Evolutionary conservation across 1,140 invertebrate genomes (phyloP), one percentile per base, ranked within the genome.

Genomic region (Nautilus pompilius): DNA sequence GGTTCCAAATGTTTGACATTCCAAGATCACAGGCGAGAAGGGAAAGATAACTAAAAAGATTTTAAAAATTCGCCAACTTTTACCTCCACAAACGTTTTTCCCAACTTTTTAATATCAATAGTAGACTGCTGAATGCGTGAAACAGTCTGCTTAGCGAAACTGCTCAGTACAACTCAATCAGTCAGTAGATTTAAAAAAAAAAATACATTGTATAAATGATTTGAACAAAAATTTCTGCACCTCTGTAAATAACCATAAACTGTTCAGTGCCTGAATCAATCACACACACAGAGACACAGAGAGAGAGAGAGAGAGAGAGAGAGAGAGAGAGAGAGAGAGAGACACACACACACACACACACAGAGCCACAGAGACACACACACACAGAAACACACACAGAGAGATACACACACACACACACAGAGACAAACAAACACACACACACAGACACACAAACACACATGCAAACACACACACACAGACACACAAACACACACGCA

Each of bases 311-410:
- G 28, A 17, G 17, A 36, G 22, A 65, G 48, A 54, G 26, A 55
- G 22, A 65, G 48, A 53, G 15, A 55, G 24, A 56, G 34, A 53
- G 8, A 54, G 20, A 54, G 20, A 24, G 26, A 48, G 28, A 24
- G 34, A 24, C 34, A 48, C 26, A 69, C 57, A 62, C 32, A 46
- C 48, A 46, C 55, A 59, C 56, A 83, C 74, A 84, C 78, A 85
- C 82, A 70, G 77, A 82, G 82, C 77, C 80, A 73, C 80, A 84
- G 83, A 83, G 80, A 85, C 79, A 83, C 70, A 81, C 74, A 85
- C 75, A 84, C 75, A 83, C 72, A 82, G 70, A 82, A 70, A 84
- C 65, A 83, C 63, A 80, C 3, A 48, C 24, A 60, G 26, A 64
- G 15, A 54, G 41, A 51, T 22, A 64, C 26, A 64, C 36, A 54